Evolutionary conservation across 2,888 invertebrate genomes (phyloP).

Genomic region (Drosophila mimica): DNA sequence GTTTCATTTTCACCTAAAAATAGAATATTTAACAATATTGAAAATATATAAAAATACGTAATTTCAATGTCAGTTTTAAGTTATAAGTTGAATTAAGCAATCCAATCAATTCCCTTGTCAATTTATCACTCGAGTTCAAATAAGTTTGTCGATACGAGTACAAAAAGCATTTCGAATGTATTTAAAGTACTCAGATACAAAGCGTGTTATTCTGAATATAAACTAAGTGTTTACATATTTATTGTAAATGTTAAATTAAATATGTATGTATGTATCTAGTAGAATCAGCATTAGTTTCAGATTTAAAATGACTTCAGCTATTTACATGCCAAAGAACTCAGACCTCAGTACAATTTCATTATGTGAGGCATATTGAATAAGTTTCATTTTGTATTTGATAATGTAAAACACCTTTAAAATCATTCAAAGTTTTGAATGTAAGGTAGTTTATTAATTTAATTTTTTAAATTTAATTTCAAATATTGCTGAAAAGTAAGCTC

Average conservation of each 20-base stretch:
- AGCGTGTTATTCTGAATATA: conserved; percentile 74
- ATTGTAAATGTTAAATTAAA: conserved; percentile 11
- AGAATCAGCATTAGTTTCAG: conserved; percentile 11
- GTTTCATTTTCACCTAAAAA: conserved; percentile 28
- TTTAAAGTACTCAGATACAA: conserved; percentile 51
- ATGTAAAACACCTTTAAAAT: background rate
- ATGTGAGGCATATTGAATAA: background rate
- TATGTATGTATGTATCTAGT: conserved; percentile 9
- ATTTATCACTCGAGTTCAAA: conserved; percentile 47
- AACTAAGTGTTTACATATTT: conserved; percentile 27
- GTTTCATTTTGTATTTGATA: background rate
- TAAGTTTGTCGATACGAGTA: conserved; percentile 44
- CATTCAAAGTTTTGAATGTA: background rate
- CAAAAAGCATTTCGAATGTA: conserved; percentile 45
- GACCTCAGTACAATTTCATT: background rate
- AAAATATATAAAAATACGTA: conserved; percentile 32
- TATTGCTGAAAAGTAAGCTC: conserved; percentile 11
- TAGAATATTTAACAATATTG: conserved; percentile 11
- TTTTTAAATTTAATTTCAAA: background rate
- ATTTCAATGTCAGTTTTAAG: conserved; percentile 28
- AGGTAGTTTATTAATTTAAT: background rate
- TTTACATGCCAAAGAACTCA: conserved; percentile 31
- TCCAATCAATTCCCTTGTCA: conserved; percentile 57
- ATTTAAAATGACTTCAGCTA: background rate
- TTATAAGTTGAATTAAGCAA: conserved; percentile 26